Percentiles rank a stretch among this genome's conserved stretches.
Conservation (phyloP, 2,113 vertebrate genomes). For the Cottus gobio region DNA sequence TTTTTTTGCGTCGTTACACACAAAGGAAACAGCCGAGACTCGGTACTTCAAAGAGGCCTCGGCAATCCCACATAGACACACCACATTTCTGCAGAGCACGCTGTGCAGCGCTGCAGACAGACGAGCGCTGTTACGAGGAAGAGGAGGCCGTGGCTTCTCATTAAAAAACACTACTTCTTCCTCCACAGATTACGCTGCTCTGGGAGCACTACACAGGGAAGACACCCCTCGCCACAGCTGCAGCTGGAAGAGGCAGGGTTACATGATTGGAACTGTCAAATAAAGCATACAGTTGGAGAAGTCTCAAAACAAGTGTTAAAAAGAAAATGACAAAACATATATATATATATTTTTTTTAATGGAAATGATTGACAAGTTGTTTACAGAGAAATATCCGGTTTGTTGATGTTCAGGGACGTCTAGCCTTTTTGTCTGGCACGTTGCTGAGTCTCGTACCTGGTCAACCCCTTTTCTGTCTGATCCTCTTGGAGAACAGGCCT, state of each 20-base stretch:
- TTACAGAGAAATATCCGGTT: slow-evolving; percentile 61
- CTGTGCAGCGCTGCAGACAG: slow-evolving; percentile 65
- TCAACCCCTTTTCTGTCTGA: slow-evolving; percentile 37
- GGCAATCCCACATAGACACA: slow-evolving; percentile 75
- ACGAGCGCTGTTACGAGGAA: slow-evolving; percentile 64
- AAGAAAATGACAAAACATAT: slow-evolving; percentile 64
- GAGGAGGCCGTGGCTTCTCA: slow-evolving; percentile 73
- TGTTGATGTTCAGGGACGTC: slow-evolving; percentile 46
- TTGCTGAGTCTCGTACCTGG: too few species aligned
- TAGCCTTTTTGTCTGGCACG: slow-evolving; percentile 25
- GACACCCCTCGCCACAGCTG: slow-evolving; percentile 53
- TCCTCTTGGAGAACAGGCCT: slow-evolving; percentile 34
- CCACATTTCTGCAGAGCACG: slow-evolving; percentile 65
- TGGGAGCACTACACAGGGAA: slow-evolving; percentile 65
- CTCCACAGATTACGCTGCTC: slow-evolving; percentile 69
- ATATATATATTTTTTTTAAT: too few species aligned
- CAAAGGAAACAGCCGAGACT: slow-evolving; percentile 80
- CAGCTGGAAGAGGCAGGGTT: slow-evolving; percentile 54
- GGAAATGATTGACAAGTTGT: slow-evolving; percentile 74
- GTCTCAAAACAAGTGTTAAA: slow-evolving; percentile 58
- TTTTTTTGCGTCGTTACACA: slow-evolving; percentile 78
- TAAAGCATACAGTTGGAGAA: slow-evolving; percentile 74
- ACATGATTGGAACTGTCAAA: slow-evolving; percentile 80
- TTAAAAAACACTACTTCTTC: slow-evolving; percentile 73
- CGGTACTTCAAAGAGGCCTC: slow-evolving; percentile 79